phyloP scores from a whole-genome alignment of 2,113 vertebrate species.

The Laticauda colubrina region DNA sequence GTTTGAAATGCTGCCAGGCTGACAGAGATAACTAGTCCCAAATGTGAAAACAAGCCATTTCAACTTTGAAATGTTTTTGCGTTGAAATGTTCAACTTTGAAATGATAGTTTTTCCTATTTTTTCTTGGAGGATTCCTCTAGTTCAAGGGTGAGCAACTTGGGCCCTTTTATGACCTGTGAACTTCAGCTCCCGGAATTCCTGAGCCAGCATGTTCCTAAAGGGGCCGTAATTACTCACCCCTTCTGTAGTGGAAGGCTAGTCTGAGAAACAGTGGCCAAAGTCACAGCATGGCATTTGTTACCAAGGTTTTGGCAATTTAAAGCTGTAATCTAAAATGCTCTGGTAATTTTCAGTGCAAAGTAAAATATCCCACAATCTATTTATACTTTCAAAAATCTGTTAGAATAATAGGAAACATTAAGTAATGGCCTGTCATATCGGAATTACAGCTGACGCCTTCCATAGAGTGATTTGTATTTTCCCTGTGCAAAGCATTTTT shows the following conservation, averaged over 20 bases:
- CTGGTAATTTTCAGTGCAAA: neutral
- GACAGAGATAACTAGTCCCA: neutral
- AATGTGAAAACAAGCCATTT: neutral
- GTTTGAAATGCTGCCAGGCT: neutral
- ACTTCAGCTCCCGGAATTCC: neutral
- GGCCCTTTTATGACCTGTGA: neutral
- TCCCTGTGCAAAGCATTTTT: conserved; percentile 2
- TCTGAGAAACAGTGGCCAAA: neutral
- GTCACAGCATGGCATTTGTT: neutral
- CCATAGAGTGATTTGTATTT: conserved; percentile 1
- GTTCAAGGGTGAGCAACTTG: neutral
- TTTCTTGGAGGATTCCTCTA: neutral
- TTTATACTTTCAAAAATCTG: neutral
- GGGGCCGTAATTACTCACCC: neutral
- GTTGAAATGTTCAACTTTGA: neutral
- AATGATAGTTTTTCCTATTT: neutral
- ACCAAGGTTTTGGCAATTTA: neutral
- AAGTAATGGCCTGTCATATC: neutral
- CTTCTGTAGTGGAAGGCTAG: neutral
- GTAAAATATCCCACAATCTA: neutral
- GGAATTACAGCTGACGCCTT: conserved; percentile 4
- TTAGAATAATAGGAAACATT: neutral
- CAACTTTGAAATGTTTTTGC: neutral
- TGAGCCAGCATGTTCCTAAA: neutral
- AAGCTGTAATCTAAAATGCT: neutral